Percentiles rank a stretch among this genome's conserved stretches.
These are phyloP conservation scores for Hypomecis punctinalis DNA, from an alignment of 2,888 invertebrate genomes.

Conservation along the genomic window DNA sequence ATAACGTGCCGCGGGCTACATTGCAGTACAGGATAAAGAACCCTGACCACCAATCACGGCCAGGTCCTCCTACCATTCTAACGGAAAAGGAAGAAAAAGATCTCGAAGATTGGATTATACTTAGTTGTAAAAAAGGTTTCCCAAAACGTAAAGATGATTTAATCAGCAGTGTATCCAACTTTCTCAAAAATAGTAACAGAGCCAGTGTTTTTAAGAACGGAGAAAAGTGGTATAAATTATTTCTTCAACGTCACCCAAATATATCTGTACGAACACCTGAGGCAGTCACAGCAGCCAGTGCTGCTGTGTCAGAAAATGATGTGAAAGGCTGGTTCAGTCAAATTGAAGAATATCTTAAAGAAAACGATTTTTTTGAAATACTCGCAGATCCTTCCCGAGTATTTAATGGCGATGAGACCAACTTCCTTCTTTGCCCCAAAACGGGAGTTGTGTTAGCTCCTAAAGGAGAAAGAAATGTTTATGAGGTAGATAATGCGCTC, in stretches of 20 bases:
- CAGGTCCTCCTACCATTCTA: background rate
- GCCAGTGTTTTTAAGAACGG: background rate
- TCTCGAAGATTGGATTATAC: constrained; percentile 8
- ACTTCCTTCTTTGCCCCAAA: constrained; percentile 4
- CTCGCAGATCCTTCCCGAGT: background rate
- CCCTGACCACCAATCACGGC: background rate
- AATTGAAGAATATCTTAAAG: constrained; percentile 5
- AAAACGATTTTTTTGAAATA: background rate
- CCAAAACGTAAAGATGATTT: constrained; percentile 28
- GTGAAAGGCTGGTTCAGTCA: background rate
- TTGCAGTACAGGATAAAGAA: background rate
- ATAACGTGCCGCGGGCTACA: background rate
- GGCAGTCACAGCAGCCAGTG: constrained; percentile 1
- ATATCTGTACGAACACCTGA: background rate
- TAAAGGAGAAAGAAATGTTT: constrained; percentile 4
- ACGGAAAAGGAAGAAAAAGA: constrained; percentile 17
- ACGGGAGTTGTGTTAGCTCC: background rate
- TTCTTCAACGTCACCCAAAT: background rate
- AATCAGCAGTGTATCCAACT: constrained; percentile 21
- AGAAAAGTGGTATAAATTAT: background rate
- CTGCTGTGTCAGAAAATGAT: background rate
- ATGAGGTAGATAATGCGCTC: constrained; percentile 3
- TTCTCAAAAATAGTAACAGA: constrained; percentile 19
- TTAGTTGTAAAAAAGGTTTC: constrained; percentile 26
- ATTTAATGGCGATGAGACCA: constrained; percentile 9